phyloP scores from a whole-genome alignment of 2,113 vertebrate species.

The Blennius ocellaris region DNA sequence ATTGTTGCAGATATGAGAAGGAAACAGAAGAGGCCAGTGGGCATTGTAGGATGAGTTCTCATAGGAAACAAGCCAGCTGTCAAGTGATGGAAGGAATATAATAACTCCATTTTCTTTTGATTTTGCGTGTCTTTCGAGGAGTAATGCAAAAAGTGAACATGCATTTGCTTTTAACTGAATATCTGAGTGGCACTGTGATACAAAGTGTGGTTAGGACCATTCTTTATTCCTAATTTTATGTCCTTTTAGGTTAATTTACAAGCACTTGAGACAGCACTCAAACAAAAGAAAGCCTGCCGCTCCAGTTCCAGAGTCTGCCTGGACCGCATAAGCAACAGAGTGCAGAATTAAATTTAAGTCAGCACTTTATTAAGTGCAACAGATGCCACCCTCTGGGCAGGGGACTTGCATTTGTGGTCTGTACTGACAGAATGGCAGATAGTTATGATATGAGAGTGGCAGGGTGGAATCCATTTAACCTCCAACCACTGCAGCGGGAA shows the following conservation, averaged over 20 bases:
- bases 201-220: background rate
- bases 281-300: slow-evolving; percentile 30
- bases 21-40: background rate
- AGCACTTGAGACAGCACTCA: slow-evolving; percentile 14
- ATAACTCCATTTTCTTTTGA: background rate
- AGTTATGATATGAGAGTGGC: slow-evolving; percentile 79
- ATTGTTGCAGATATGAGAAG: no score
- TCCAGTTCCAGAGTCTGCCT: slow-evolving; percentile 11
- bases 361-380: slow-evolving; percentile 80
- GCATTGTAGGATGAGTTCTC: background rate
- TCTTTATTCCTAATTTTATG: slow-evolving; percentile 8
- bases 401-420: slow-evolving; percentile 76
- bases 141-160: slow-evolving; percentile 3
- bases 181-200: background rate
- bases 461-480: slow-evolving; percentile 77
- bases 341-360: slow-evolving; percentile 75
- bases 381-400: slow-evolving; percentile 68
- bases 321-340: slow-evolving; percentile 44
- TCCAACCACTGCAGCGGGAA: slow-evolving; percentile 47
- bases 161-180: slow-evolving; percentile 2
- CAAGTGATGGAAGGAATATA: background rate
- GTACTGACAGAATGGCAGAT: slow-evolving; percentile 69
- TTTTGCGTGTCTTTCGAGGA: background rate
- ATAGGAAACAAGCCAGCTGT: background rate
- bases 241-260: slow-evolving; percentile 25